Evolutionary conservation across 2,797 vertebrate species (phyloP).

Genomic region (Brotula barbata): DNA sequence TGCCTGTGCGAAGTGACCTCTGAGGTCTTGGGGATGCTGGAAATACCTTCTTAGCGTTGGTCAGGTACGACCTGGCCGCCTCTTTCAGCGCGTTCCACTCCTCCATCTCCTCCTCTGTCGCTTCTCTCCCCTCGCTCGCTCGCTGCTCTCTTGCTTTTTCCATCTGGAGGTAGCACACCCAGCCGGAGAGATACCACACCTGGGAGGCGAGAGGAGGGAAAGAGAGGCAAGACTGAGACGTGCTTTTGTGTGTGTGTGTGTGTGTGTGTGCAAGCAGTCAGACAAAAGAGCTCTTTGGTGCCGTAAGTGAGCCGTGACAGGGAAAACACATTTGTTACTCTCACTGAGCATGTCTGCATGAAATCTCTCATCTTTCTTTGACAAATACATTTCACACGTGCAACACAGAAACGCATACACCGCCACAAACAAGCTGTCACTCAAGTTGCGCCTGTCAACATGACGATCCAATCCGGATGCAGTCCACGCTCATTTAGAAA

Average conservation of each 20-base stretch:
- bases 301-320: slow-evolving; percentile 51
- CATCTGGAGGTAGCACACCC: slow-evolving; percentile 80
- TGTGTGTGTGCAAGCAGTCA: slow-evolving; percentile 10
- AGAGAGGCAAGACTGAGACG: neutral
- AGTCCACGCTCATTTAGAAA: slow-evolving; percentile 28
- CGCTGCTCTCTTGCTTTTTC: slow-evolving; percentile 66
- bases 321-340: slow-evolving; percentile 53
- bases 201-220: slow-evolving; percentile 56
- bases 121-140: slow-evolving; percentile 63
- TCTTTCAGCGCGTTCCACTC: slow-evolving; percentile 70
- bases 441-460: slow-evolving; percentile 32
- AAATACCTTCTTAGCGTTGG: slow-evolving; percentile 81
- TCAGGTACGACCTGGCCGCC: slow-evolving; percentile 76
- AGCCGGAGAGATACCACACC: slow-evolving; percentile 84
- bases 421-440: slow-evolving; percentile 22
- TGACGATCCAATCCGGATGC: slow-evolving; percentile 13
- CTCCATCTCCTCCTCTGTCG: slow-evolving; percentile 55
- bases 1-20: neutral
- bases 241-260: neutral
- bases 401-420: slow-evolving; percentile 17
- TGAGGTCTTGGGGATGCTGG: neutral
- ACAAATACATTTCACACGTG: slow-evolving; percentile 45
- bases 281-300: slow-evolving; percentile 39
- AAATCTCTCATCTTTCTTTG: slow-evolving; percentile 47
- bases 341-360: slow-evolving; percentile 37